Percentiles rank a stretch among this genome's conserved stretches.
Conservation (phyloP, 2,888 invertebrate species). For the Himalopsyche kuldschensis region DNA sequence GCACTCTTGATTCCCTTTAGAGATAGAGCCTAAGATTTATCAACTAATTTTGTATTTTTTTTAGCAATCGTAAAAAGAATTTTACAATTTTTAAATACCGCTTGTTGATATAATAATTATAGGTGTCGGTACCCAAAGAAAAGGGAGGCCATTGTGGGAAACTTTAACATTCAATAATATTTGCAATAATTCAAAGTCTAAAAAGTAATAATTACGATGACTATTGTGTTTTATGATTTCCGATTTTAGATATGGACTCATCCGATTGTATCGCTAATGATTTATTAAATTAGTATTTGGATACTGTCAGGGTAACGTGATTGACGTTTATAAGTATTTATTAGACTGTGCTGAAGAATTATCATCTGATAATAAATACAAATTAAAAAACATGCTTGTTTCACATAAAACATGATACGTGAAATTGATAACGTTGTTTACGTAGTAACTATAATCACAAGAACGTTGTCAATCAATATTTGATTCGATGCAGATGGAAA, state of each 20-base stretch:
- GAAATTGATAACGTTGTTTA: not conserved
- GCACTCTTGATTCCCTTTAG: no score
- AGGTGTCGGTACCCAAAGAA: not conserved
- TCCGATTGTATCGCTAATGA: not conserved
- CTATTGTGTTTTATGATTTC: not conserved
- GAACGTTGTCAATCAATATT: not conserved
- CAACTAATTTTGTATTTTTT: no score
- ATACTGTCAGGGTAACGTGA: not conserved
- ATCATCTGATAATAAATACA: not conserved
- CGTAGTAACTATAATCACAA: not conserved
- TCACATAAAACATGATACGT: not conserved
- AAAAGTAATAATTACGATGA: not conserved
- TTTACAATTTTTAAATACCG: no score
- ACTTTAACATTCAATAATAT: not conserved
- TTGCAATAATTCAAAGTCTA: not conserved
- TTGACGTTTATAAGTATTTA: not conserved
- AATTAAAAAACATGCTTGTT: not conserved
- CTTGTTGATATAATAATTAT: no score
- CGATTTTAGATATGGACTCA: not conserved
- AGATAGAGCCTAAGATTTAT: no score
- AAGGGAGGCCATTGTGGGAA: not conserved
- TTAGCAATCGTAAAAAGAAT: no score
- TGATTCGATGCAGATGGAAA: not conserved
- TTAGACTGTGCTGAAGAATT: not conserved
- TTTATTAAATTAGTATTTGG: not conserved